Evolutionary conservation across 2,797 vertebrate species (phyloP), one percentile per base, ranked within the genome.

Genomic region (Paratrypauchen microcephalus): DNA sequence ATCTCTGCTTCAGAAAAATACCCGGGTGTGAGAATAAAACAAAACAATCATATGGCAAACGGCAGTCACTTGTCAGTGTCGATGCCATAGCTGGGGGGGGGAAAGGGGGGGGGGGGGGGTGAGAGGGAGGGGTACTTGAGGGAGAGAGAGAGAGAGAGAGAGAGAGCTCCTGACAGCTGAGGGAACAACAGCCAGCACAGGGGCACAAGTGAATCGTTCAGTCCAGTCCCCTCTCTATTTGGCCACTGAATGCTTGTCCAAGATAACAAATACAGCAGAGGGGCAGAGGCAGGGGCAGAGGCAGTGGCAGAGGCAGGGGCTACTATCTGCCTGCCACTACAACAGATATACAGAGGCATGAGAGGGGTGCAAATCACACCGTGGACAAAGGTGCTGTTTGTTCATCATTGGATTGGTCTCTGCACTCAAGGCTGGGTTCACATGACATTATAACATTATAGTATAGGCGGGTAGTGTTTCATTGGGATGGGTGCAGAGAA

Each of bases 31-130:
- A 88, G 88, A 90, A 92, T 92, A 91, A 92, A 92, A 93, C 89
- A 91, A 89, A 88, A 87, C 91, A 92, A 92, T 93, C 91, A 92
- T 92, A 92, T 90, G 91, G 90, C 90, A 92, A 93, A 89, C 84
- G 84, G 89, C 91, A 90, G 90, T 92, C 90, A 90, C 90, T 92
- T 91, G 83, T 92, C 86, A 70, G 89, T 93, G 93, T 94, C 85
- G 91, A 93, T 88, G 88, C 78, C 70, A 83, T 70, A 82, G 89
- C 89, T 85, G 80, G 88, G 88, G 89, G 15, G 6, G 26, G 5
- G n/a, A n/a, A n/a, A n/a, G n/a, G n/a, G n/a, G n/a, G n/a, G n/a
- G 0, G 55, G 55, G 55, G 56, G 55, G 56, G 26, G 13, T 5
- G 89, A 11, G 39, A 13, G 82, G 89, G 1, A n/a, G n/a, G n/a